Conservation (phyloP, 2,113 vertebrate genomes). For the Eidolon helvum region DNA sequence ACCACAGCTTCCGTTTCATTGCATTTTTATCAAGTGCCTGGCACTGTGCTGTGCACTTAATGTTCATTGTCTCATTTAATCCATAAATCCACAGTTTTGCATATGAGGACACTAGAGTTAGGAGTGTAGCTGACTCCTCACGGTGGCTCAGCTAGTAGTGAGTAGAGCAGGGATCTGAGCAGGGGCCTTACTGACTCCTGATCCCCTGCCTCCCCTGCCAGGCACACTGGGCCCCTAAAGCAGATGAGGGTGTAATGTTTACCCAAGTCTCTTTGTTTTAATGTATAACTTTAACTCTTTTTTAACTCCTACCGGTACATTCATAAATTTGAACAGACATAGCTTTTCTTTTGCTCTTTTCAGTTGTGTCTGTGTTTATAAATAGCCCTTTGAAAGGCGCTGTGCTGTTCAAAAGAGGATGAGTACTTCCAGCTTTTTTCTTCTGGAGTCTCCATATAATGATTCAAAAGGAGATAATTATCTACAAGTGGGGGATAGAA, state of each 20-base stretch:
- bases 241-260: neutral
- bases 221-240: neutral
- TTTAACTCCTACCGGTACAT: neutral
- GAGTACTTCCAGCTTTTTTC: neutral
- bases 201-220: neutral
- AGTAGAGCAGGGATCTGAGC: neutral
- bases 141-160: neutral
- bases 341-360: neutral
- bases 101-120: neutral
- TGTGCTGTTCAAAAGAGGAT: neutral
- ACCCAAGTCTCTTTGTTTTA: neutral
- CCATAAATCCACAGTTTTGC: neutral
- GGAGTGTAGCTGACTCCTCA: neutral
- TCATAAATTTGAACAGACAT: neutral
- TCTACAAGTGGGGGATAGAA: neutral
- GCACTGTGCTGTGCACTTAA: neutral
- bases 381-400: neutral
- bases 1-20: neutral
- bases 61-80: neutral
- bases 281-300: neutral
- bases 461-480: neutral
- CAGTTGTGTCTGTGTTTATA: neutral
- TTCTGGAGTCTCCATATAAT: neutral
- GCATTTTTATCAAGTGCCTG: neutral
- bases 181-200: no score